Conservation (phyloP, 2,797 vertebrate genomes). For the Gymnothorax reevesii region DNA sequence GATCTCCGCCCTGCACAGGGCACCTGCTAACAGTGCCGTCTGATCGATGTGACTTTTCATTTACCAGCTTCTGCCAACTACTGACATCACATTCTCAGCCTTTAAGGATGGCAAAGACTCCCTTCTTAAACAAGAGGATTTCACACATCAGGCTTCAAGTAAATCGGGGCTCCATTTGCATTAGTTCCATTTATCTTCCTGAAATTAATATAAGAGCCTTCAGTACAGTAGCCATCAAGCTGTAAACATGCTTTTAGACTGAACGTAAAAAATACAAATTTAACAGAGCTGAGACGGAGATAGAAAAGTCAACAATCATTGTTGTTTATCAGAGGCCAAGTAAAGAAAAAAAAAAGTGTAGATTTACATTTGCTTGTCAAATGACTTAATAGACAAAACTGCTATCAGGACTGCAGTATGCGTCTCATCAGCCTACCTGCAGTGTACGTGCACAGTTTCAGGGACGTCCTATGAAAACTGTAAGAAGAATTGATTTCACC, state of each 20-base stretch:
- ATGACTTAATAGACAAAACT: not conserved
- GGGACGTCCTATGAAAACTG: no score
- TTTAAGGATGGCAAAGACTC: slow-evolving; percentile 38
- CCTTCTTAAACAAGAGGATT: slow-evolving; percentile 34
- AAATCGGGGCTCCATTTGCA: not conserved
- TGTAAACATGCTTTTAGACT: not conserved
- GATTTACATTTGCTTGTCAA: not conserved
- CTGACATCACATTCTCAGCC: slow-evolving; percentile 50
- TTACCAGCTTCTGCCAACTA: slow-evolving; percentile 55
- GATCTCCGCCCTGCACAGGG: slow-evolving; percentile 61
- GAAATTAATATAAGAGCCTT: not conserved
- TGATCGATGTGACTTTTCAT: slow-evolving; percentile 66
- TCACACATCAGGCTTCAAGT: not conserved
- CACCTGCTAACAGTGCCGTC: slow-evolving; percentile 54
- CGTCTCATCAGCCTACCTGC: no score
- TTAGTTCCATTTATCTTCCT: not conserved
- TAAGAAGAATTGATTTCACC: no score
- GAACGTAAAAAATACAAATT: not conserved
- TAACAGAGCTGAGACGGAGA: not conserved
- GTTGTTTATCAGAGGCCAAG: not conserved
- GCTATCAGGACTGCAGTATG: no score
- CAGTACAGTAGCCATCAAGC: not conserved
- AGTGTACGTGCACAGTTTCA: no score
- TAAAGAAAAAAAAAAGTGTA: not conserved
- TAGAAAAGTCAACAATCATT: not conserved